phyloP scores from a whole-genome alignment of 1,140 invertebrate species.

The Uloborus diversus region DNA sequence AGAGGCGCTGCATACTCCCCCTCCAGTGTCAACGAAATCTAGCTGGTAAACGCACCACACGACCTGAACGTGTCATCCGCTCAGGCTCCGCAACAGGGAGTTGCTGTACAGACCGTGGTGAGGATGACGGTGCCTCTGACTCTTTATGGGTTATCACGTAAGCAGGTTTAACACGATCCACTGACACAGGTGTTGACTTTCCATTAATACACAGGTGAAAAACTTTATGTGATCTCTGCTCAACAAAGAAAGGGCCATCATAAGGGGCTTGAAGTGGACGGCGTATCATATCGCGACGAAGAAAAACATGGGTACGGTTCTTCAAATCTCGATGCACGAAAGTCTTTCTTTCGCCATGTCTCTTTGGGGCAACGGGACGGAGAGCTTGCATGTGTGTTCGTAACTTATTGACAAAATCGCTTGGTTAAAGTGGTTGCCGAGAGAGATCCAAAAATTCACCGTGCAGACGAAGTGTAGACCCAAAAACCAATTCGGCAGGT shows the following conservation, averaged over 20 bases:
- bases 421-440: too few relatives aligned
- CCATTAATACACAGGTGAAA: neutral
- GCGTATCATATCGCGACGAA: neutral
- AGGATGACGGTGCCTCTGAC: too few relatives aligned
- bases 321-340: neutral
- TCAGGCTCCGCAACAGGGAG: too few relatives aligned
- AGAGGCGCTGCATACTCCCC: too few relatives aligned
- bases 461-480: neutral
- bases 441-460: constrained; percentile 30
- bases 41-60: too few relatives aligned
- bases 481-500: constrained; percentile 19
- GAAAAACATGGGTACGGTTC: neutral
- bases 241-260: neutral
- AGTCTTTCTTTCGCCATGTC: neutral
- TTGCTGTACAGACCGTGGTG: too few relatives aligned
- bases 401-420: neutral
- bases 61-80: too few relatives aligned
- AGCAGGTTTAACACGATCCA: constrained; percentile 9
- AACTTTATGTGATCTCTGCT: neutral
- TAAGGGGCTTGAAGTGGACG: neutral
- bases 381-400: neutral
- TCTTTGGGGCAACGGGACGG: neutral
- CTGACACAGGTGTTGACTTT: neutral
- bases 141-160: too few relatives aligned
- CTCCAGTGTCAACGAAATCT: too few relatives aligned